Evolutionary conservation across 2,797 vertebrate species (phyloP), one percentile per base, ranked within the genome.

Genomic region (Acipenser oxyrinchus): DNA sequence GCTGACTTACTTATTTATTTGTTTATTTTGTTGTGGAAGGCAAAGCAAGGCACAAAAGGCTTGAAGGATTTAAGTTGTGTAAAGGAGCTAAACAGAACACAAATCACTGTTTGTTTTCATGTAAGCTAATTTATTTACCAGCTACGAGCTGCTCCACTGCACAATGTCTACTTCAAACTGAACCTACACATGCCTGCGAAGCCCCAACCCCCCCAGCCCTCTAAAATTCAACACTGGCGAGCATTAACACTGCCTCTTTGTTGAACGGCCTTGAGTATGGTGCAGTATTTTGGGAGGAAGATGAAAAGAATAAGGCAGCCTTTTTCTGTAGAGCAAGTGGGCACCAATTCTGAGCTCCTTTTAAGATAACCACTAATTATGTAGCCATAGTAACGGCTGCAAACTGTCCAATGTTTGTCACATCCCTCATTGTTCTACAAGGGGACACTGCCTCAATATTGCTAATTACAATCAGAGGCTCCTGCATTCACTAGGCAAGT

Each of bases 101-200:
- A 77, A 78, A 78, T 74, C 77, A 76, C 76, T 76, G 73, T 77
- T 82, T 80, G 80, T 80, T 70, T 72, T 69, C 15, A 51, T 6
- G 59, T 72, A 81, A 81, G 72, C 76, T 65, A 77, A 71, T 71
- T 69, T 66, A 73, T 76, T 75, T 72, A 79, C 69, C 78, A 76
- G 77, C 71, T 78, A 72, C 74, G 71, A 68, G 66, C 66, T 65
- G 75, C 74, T 74, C 74, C 61, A 7, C n/a, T 52, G 69, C 68
- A 79, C 76, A 83, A 80, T 73, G 69, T 66, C 60, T 51, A 7
- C 67, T 82, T 81, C 69, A 78, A 67, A 64, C 49, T 53, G 49
- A 13, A 49, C 49, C 66, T 15, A 60, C 64, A 71, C 52, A 3
- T 18, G 6, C 13, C 23, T 11, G 70, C 64, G 59, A 67, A 68